A percentile compares a stretch with the other conserved stretches of the same genome.
phyloP scores from a whole-genome alignment of 2,888 invertebrate species.

The Coremacera marginata region DNA sequence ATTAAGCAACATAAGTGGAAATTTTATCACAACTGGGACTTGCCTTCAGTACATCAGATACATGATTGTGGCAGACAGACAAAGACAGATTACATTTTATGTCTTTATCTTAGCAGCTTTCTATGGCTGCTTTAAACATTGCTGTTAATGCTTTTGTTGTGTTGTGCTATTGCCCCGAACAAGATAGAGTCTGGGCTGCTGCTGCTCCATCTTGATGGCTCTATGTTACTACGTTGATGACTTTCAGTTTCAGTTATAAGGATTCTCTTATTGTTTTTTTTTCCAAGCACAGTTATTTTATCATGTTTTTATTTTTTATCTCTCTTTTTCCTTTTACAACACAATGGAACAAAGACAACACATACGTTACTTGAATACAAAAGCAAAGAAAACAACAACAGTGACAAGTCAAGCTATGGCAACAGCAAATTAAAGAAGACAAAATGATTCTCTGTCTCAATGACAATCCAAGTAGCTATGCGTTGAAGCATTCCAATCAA shows the following conservation, averaged over 20 bases:
- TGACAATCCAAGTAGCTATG: not conserved
- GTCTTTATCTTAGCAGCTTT: not conserved
- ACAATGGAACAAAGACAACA: not conserved
- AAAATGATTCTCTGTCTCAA: not conserved
- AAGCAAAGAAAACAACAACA: not conserved
- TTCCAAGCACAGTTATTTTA: not conserved
- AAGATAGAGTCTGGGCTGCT: no score
- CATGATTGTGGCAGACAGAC: not conserved
- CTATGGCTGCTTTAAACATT: not conserved
- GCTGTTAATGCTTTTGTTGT: not conserved
- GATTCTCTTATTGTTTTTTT: slow-evolving; percentile 5
- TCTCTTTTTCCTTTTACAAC: not conserved
- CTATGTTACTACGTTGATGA: slow-evolving; percentile 24
- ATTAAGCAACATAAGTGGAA: slow-evolving; percentile 14
- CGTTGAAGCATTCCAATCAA: not conserved
- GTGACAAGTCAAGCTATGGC: not conserved
- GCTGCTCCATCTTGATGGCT: not conserved
- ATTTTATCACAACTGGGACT: not conserved
- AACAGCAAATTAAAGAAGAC: not conserved
- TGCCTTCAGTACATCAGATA: not conserved
- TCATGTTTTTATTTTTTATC: not conserved
- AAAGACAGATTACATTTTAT: slow-evolving; percentile 4
- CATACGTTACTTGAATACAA: no score
- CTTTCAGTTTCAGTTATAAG: slow-evolving; percentile 20
- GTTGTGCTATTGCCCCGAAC: no score